Conservation (phyloP, 2,113 vertebrate species). For the Synodontis membranacea region DNA sequence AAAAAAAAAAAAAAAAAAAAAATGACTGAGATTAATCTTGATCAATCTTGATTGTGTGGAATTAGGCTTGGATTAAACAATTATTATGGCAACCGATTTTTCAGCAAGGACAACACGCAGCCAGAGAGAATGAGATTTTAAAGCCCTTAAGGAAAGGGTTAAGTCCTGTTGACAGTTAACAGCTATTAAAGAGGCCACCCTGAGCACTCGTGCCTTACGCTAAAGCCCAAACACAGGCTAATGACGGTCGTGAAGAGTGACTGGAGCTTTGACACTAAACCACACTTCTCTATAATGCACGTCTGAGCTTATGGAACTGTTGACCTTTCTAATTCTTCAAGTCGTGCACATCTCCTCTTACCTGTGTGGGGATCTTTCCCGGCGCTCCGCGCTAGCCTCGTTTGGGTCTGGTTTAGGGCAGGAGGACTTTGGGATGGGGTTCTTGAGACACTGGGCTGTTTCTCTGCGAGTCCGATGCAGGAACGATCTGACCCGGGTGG, state of each 20-base stretch:
- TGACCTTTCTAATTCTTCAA: slow-evolving; percentile 21
- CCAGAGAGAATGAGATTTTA: background rate
- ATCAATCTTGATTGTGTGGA: background rate
- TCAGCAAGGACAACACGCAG: background rate
- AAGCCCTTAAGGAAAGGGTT: background rate
- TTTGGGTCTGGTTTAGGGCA: background rate
- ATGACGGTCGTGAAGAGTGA: background rate
- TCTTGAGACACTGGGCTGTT: background rate
- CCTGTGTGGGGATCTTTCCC: slow-evolving; percentile 34
- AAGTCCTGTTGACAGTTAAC: background rate
- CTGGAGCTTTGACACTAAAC: background rate
- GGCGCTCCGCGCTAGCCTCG: background rate
- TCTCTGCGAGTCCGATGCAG: slow-evolving; percentile 14
- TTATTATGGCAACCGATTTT: slow-evolving; percentile 4
- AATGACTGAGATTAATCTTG: background rate
- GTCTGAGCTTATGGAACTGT: background rate
- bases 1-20: background rate
- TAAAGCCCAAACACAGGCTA: background rate
- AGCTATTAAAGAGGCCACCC: slow-evolving; percentile 13
- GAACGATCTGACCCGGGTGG: slow-evolving; percentile 55
- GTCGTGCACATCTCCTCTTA: background rate
- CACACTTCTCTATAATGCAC: background rate
- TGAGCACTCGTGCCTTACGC: background rate
- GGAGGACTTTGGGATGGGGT: background rate
- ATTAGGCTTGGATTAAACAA: slow-evolving; percentile 33